Base-by-base conservation (phyloP, 2,797 vertebrate species). In the Dermochelys coriacea region DNA sequence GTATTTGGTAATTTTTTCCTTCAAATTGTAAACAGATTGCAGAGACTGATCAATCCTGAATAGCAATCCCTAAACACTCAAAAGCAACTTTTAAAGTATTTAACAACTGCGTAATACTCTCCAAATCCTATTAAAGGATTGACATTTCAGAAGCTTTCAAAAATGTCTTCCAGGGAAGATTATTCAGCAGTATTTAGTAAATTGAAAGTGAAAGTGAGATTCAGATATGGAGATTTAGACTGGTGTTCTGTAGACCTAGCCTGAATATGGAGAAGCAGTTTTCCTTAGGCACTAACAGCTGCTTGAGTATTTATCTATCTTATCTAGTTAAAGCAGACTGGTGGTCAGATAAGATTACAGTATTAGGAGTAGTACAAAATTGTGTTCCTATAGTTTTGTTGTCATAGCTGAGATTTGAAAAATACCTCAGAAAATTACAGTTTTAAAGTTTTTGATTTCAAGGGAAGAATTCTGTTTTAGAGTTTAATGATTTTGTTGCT, bases 181-280 rank as follows among this genome's bases (percentile, higher is more conserved):
- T 96, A 89, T 93, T 98, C 93, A 96, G 94, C 97, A 95, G 79
- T 89, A 6, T 93, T 96, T 80, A 68, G 49, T 84, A 93, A 97
- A 96, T 78, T 78, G 77, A 95, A 97, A 96, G 96, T 96, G 96
- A 97, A 97, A 97, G 89, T 68, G 21, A 93, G 71, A 68, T 87
- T 95, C 23, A 52, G 91, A 93, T 95, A 12, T 82, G 84, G 92
- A 95, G 91, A 79, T 75, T 68, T 86, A 85, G 50, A 31, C 55
- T 80, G 85, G 92, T 90, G 80, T 77, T 94, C 82, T 15, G 4
- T 85, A 87, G 86, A 87, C 75, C 8, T 25, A 3, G 34, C 51
- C 78, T 81, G 34, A 77, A 84, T 55, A 3, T 29, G 12, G 45
- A 71, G 71, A 61, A 80, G 15, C n/a, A 77, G 41, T 91, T 79